These are phyloP conservation scores for Pteromalus puparum DNA, from an alignment of 1,140 invertebrate genomes.

Conservation along the genomic window DNA sequence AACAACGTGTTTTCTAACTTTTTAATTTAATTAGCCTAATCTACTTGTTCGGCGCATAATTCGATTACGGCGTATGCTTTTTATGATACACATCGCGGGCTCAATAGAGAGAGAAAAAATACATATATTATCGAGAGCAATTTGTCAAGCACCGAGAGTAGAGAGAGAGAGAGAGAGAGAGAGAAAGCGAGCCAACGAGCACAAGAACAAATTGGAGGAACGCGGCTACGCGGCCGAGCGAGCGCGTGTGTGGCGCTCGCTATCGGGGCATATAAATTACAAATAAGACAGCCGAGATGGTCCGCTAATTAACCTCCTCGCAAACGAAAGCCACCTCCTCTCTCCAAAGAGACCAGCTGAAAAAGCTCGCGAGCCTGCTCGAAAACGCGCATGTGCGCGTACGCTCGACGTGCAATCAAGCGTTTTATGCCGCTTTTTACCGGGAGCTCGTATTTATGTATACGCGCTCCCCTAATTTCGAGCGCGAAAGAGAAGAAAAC, in stretches of 20 bases:
- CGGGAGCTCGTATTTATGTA: not conserved
- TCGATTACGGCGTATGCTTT: constrained; percentile 7
- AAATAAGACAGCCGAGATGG: constrained; percentile 65
- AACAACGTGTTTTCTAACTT: constrained; percentile 25
- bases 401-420: constrained; percentile 1
- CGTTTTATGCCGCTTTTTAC: constrained; percentile 38
- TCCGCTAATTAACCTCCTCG: constrained; percentile 68
- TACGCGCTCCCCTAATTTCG: too few species aligned
- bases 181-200: too few species aligned
- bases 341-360: constrained; percentile 7
- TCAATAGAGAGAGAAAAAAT: not conserved
- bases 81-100: too few species aligned
- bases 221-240: too few species aligned
- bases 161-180: too few species aligned
- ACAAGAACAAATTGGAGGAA: not conserved
- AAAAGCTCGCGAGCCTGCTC: too few species aligned
- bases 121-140: not conserved
- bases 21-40: constrained; percentile 37
- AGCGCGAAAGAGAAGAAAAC: too few species aligned
- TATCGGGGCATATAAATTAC: constrained; percentile 65
- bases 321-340: constrained; percentile 62
- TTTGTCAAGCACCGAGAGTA: not conserved
- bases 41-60: constrained; percentile 5
- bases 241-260: constrained; percentile 30
- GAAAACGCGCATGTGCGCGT: too few species aligned